Conservation (phyloP, 2,797 vertebrate species). For the Acanthurus leucopareius region DNA sequence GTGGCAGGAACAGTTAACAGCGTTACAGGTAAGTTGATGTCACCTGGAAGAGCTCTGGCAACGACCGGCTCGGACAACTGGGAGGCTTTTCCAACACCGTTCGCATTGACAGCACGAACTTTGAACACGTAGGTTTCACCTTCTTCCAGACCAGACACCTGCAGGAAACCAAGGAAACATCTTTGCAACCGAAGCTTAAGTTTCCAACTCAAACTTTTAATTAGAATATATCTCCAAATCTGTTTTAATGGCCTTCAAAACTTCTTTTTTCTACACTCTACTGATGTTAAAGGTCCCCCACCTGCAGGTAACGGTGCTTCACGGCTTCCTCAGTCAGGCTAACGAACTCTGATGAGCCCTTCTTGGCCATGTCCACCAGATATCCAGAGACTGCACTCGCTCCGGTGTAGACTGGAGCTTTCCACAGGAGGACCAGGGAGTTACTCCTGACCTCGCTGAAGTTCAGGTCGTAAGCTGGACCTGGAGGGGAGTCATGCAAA, state of each 20-base stretch:
- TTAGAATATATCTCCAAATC: not conserved
- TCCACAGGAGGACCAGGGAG: constrained; percentile 94
- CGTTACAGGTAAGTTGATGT: not conserved
- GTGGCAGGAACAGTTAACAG: no score
- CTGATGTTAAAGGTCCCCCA: constrained; percentile 58
- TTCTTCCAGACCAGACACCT: constrained; percentile 90
- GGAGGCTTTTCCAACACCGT: constrained; percentile 89
- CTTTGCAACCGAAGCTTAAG: not conserved
- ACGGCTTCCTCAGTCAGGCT: constrained; percentile 86
- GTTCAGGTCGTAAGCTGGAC: constrained; percentile 92
- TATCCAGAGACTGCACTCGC: constrained; percentile 89
- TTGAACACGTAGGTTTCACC: constrained; percentile 92
- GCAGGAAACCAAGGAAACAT: constrained; percentile 23
- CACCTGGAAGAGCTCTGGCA: constrained; percentile 91
- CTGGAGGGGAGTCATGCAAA: constrained; percentile 72
- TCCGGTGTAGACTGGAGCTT: constrained; percentile 91
- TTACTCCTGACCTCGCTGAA: constrained; percentile 93
- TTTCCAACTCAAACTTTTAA: not conserved
- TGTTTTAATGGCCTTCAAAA: no score
- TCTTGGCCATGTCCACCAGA: constrained; percentile 92
- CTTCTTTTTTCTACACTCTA: no score
- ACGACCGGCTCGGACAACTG: constrained; percentile 91
- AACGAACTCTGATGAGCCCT: constrained; percentile 87
- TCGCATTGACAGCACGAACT: constrained; percentile 90
- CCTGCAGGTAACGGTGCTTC: constrained; percentile 89